Percentiles rank a stretch among this genome's conserved stretches.
Evolutionary conservation across 2,888 invertebrate species (phyloP).

Genomic region (Drosophila longiperda): DNA sequence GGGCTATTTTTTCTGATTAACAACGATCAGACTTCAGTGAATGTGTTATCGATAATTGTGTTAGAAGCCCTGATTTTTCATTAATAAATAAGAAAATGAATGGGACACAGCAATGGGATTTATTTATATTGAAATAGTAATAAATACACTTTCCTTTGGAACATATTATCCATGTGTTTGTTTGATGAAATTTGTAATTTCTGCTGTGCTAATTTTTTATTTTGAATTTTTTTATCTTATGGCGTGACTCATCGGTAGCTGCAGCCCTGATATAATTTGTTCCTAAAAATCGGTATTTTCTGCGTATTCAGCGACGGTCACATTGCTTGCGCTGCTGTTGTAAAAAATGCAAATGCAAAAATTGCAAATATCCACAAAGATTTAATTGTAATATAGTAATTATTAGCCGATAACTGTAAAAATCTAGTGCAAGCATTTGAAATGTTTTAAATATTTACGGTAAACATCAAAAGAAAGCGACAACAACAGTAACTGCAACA

Average conservation of each 20-base stretch:
- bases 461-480: slow-evolving; percentile 31
- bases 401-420: slow-evolving; percentile 36
- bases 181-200: not conserved
- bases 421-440: slow-evolving; percentile 29
- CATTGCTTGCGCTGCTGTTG: slow-evolving; percentile 55
- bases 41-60: not conserved
- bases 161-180: not conserved
- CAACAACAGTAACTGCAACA: not conserved
- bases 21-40: slow-evolving; percentile 9
- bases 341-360: slow-evolving; percentile 65
- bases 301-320: slow-evolving; percentile 20
- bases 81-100: not conserved
- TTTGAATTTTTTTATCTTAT: not conserved
- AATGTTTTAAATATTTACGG: slow-evolving; percentile 67
- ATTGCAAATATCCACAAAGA: slow-evolving; percentile 64
- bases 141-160: not conserved
- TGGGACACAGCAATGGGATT: not conserved
- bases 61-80: not conserved
- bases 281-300: slow-evolving; percentile 7
- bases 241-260: not conserved
- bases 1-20: not conserved
- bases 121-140: not conserved
- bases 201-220: too few species aligned
- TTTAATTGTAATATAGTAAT: slow-evolving; percentile 36
- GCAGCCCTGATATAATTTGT: slow-evolving; percentile 32